Percentiles rank a stretch among this genome's conserved stretches.
Evolutionary conservation across 1,140 invertebrate genomes (phyloP).

Genomic region (Brachionus manjavacas): DNA sequence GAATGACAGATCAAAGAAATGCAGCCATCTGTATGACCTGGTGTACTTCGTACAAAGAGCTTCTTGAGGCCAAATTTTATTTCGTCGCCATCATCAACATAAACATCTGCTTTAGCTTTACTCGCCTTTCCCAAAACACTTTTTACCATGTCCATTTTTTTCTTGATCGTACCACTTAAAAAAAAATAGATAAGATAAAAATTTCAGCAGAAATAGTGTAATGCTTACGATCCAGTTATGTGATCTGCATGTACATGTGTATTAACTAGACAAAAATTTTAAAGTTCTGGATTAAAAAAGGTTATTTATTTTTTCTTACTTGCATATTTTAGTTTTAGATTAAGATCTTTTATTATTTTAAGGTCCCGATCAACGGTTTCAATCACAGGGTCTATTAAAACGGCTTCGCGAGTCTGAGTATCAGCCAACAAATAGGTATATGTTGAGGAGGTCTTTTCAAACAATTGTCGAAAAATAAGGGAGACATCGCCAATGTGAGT

Average conservation of each 20-base stretch:
- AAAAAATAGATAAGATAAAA: background rate
- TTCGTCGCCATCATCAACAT: constrained; percentile 68
- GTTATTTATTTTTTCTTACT: constrained; percentile 61
- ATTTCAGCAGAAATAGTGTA: background rate
- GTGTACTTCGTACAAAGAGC: constrained; percentile 62
- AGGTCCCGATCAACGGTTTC: constrained; percentile 64
- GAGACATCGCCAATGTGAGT: constrained; percentile 11
- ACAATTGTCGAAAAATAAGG: constrained; percentile 65
- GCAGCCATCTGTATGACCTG: constrained; percentile 91
- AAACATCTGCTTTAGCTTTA: constrained; percentile 73
- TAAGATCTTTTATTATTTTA: constrained; percentile 46
- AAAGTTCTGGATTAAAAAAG: constrained; percentile 42
- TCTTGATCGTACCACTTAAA: background rate
- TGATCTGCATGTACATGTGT: constrained; percentile 99
- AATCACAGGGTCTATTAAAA: constrained; percentile 92
- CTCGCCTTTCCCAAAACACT: constrained; percentile 62
- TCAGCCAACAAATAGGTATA: constrained; percentile 94
- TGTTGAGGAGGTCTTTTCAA: constrained; percentile 82
- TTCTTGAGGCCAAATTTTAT: constrained; percentile 65
- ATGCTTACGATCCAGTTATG: constrained; percentile 71
- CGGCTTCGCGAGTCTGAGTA: constrained; percentile 67
- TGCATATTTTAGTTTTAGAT: constrained; percentile 74
- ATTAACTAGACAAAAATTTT: constrained; percentile 67
- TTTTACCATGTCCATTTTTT: background rate
- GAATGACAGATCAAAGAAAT: constrained; percentile 67